phyloP scores from a whole-genome alignment of 1,140 invertebrate genomes.

The Hirudo medicinalis region DNA sequence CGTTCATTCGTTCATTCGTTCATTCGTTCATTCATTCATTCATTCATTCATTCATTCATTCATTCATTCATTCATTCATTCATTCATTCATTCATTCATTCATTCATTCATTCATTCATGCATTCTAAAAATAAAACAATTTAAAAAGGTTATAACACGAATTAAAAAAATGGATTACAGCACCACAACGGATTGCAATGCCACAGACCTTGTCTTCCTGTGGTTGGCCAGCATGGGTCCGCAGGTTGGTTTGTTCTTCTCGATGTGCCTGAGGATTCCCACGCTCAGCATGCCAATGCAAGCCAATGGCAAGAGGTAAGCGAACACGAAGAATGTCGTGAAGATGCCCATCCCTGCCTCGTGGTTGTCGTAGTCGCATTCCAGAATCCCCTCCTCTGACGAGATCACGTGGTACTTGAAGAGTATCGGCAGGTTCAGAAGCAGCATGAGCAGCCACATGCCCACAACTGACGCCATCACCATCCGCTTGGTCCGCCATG shows the following conservation, averaged over 20 bases:
- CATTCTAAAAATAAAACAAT: too few species aligned
- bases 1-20: background rate
- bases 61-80: too few species aligned
- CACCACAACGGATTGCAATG: too few species aligned
- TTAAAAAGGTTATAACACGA: too few species aligned
- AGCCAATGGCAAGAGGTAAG: conserved; percentile 20
- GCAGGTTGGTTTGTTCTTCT: conserved; percentile 11
- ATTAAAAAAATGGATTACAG: too few species aligned
- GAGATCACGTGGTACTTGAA: background rate
- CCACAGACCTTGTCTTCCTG: background rate
- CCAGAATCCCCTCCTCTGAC: background rate
- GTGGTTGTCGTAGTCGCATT: conserved; percentile 15
- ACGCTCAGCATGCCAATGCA: conserved; percentile 2
- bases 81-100: too few species aligned
- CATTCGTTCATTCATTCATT: background rate
- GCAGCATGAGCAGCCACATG: conserved; percentile 14
- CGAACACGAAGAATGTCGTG: conserved; percentile 22
- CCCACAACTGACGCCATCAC: background rate
- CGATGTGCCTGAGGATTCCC: conserved; percentile 15
- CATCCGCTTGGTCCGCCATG: conserved; percentile 11
- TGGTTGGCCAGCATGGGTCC: conserved; percentile 7
- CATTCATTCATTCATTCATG: too few species aligned
- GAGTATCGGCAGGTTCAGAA: conserved; percentile 17
- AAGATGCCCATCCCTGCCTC: conserved; percentile 16
- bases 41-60: too few species aligned